These are phyloP conservation scores for Tethya wilhelma DNA, from an alignment of 37 sponge, comb jelly and placozoan species.

Conservation along the genomic window DNA sequence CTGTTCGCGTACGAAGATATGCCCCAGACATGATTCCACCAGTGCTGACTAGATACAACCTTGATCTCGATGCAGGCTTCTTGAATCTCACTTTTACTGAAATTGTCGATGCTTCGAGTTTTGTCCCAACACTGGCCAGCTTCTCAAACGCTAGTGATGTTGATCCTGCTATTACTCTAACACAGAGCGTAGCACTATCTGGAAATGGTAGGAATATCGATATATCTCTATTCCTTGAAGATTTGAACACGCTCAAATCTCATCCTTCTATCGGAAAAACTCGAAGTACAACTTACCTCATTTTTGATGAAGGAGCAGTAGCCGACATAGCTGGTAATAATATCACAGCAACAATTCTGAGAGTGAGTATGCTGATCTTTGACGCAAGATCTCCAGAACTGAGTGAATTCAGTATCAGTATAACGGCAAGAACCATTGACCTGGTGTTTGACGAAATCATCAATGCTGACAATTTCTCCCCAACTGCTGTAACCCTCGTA, in stretches of 20 bases:
- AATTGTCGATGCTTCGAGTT: conserved; percentile 56
- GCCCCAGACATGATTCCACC: conserved; percentile 74
- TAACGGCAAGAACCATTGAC: conserved; percentile 50
- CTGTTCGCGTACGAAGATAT: conserved; percentile 32
- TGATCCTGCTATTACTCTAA: conserved; percentile 27
- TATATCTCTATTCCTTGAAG: conserved; percentile 48
- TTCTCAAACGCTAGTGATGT: conserved; percentile 39
- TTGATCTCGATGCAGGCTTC: conserved; percentile 79
- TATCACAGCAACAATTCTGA: conserved; percentile 42
- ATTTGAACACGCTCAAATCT: conserved; percentile 71
- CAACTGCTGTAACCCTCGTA: conserved; percentile 59
- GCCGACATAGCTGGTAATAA: conserved; percentile 73
- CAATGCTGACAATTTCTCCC: conserved; percentile 28
- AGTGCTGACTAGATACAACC: conserved; percentile 42
- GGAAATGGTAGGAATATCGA: conserved; percentile 57
- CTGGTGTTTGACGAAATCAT: conserved; percentile 84
- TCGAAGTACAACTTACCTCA: conserved; percentile 39
- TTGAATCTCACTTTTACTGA: conserved; percentile 84
- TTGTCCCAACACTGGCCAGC: conserved; percentile 44
- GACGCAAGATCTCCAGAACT: conserved; percentile 71
- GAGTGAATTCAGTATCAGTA: conserved; percentile 67
- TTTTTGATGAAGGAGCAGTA: conserved; percentile 67
- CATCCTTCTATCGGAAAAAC: conserved; percentile 35
- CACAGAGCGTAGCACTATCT: conserved; percentile 7
- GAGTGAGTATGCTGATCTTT: conserved; percentile 37